Base-by-base conservation (phyloP, 1,140 invertebrate genomes). In the Penaeus indicus region DNA sequence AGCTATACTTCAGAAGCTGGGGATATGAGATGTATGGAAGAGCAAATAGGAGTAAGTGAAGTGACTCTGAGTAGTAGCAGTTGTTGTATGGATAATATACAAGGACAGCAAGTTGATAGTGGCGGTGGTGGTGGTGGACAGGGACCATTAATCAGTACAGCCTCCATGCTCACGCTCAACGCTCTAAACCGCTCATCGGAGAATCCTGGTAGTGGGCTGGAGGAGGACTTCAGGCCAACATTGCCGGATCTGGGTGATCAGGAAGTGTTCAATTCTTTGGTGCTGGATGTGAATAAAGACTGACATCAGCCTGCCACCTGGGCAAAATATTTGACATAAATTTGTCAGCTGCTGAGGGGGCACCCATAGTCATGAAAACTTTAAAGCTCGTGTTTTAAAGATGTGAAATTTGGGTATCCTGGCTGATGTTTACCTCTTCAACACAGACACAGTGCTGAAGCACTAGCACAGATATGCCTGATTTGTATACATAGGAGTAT, bases 1-100 rank as follows among this genome's bases (percentile, higher is more conserved):
- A 25, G 92, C 83, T 69, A 91, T 91, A 61, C 69, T 89, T 3
- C 91, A 92, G 42, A 91, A 92, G 3, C 64, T 92, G 54, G 91
- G 92, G 67, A 81, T 92, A 62, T 91, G 92, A 19, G 92, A 91
- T 85, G 62, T 90, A 3, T 91, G 91, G 89, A 84, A 93, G 32
- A 92, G 91, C 47, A 85, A 22, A 62, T 69, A 82, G 61, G 60
- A 38, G 67, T 61, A n/a, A 61, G 54, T 64, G 72, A 80, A 21
- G 32, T 62, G 22, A 69, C 64, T 72, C 75, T 82, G 64, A 75
- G 78, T 61, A 32, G 67, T 75, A 54, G 77, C 75, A 25, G 60
- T 60, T 69, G 83, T 62, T 72, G 77, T 25, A 63, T 63, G 38
- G 62, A 79, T 64, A 47, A 38, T 8, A 25, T 72, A 13, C 25